Evolutionary conservation across 1,140 invertebrate species (phyloP).

Genomic region (Thaumetopoea pityocampa): DNA sequence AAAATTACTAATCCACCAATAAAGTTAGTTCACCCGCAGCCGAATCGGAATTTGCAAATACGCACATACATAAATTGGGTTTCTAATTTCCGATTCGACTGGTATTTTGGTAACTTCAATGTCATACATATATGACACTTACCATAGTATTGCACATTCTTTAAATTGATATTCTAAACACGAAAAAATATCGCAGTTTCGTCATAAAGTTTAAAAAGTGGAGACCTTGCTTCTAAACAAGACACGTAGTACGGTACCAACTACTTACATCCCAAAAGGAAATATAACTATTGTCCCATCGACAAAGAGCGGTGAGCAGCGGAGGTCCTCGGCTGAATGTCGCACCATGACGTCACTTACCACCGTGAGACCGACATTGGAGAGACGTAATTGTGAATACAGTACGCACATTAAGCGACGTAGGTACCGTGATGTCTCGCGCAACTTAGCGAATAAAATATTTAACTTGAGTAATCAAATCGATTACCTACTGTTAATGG

Average conservation of each 20-base stretch:
- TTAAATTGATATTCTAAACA: not conserved
- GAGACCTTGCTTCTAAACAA: constrained; percentile 13
- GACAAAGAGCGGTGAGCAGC: constrained; percentile 20
- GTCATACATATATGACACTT: too few relatives aligned
- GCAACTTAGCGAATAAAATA: not conserved
- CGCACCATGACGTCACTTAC: constrained; percentile 24
- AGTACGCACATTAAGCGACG: not conserved
- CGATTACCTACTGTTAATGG: too few relatives aligned
- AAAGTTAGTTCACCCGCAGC: too few relatives aligned
- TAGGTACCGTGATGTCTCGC: not conserved
- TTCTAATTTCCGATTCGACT: too few relatives aligned
- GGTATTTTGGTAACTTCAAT: too few relatives aligned
- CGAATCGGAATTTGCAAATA: too few relatives aligned
- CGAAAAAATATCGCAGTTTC: constrained; percentile 1
- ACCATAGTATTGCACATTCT: too few relatives aligned
- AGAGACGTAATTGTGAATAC: constrained; percentile 2
- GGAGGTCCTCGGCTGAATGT: constrained; percentile 16
- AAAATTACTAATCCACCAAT: too few relatives aligned
- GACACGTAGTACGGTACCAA: constrained; percentile 14
- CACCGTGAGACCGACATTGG: constrained; percentile 41
- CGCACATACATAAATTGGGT: too few relatives aligned
- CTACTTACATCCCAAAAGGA: constrained; percentile 26
- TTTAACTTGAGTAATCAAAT: too few relatives aligned
- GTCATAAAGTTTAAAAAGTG: constrained; percentile 3
- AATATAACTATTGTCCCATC: constrained; percentile 20